Conservation (phyloP, 30 jellyfish, hydroid and myxozoan species). For the Pelagia noctiluca region DNA sequence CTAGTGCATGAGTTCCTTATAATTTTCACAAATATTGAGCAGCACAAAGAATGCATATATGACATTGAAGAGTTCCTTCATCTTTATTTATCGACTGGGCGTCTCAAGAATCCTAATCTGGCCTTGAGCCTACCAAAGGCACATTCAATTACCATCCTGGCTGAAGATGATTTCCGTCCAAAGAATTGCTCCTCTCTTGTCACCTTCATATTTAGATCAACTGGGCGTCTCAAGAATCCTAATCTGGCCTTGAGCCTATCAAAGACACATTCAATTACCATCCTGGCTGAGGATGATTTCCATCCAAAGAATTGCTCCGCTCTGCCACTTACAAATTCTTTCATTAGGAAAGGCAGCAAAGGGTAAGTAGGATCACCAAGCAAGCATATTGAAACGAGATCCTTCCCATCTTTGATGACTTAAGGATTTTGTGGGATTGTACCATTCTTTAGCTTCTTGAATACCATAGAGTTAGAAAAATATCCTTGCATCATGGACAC, state of each 20-base stretch:
- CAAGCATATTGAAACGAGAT: constrained; percentile 43
- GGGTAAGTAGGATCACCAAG: too few relatives aligned
- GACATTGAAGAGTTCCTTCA: constrained; percentile 29
- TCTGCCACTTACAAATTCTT: constrained; percentile 54
- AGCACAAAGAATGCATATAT: constrained; percentile 53
- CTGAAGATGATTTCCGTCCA: constrained; percentile 29
- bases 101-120: constrained; percentile 46
- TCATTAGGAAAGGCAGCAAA: too few relatives aligned
- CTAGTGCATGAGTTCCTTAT: background rate
- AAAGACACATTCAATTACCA: too few relatives aligned
- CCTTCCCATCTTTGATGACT: constrained; percentile 18
- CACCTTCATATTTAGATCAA: too few relatives aligned
- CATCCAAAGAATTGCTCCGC: constrained; percentile 48
- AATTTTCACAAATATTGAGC: constrained; percentile 58
- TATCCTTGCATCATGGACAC: constrained; percentile 71
- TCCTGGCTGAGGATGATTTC: background rate
- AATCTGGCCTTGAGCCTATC: too few relatives aligned
- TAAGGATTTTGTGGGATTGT: too few relatives aligned
- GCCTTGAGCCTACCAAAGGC: constrained; percentile 74
- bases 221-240: too few relatives aligned
- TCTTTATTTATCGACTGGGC: constrained; percentile 18
- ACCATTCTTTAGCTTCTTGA: background rate
- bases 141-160: too few relatives aligned
- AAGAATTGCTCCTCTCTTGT: constrained; percentile 33
- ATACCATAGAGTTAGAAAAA: constrained; percentile 28